Base-by-base conservation (phyloP, 2,797 vertebrate species). In the Taeniopygia guttata region DNA sequence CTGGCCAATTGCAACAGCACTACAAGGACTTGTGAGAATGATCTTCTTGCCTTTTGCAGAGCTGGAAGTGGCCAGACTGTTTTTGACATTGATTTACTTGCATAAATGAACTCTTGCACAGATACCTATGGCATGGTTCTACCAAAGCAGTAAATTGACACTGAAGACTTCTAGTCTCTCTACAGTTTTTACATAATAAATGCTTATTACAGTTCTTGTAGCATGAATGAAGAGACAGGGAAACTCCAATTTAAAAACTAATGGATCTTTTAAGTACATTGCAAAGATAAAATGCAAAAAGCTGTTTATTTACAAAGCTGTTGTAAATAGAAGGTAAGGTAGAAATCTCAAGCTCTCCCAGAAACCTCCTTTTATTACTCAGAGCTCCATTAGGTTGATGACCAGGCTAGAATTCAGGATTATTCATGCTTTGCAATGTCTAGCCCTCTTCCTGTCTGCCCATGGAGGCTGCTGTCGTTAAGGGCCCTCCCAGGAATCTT, bases 401-500 rank as follows among this genome's bases (percentile, higher is more conserved):
- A 66, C 17, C 43, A 49, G 80, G 63, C 40, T 52, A 88, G 90
- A 69, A 79, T 38, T 88, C 3, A 22, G 70, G 70, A 84, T 91
- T 95, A 91, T 75, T 94, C 86, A 81, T 38, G 49, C 66, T 78
- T 55, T 48, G 86, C 64, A 80, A 90, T 32, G 70, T 96, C 93
- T 84, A 59, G 62, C 29, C 40, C 63, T 95, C 80, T 91, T 96
- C 95, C 90, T 93, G 92, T 72, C 69, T 34, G 46, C 34, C 69
- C 49, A 34, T 58, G 1, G 1, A 30, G 36, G 25, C 46, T 78
- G 36, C 56, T 55, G 34, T 20, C 36, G 2, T 51, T 34, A 66
- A 68, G 18, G 26, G 58, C 36, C 22, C n/a, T 87, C 80, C 23
- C 48, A 87, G 54, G 42, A 77, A 86, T 52, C 74, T 20, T 45